Evolutionary conservation across 2,888 invertebrate genomes (phyloP).

Genomic region (Zhuqinia jingwanae): DNA sequence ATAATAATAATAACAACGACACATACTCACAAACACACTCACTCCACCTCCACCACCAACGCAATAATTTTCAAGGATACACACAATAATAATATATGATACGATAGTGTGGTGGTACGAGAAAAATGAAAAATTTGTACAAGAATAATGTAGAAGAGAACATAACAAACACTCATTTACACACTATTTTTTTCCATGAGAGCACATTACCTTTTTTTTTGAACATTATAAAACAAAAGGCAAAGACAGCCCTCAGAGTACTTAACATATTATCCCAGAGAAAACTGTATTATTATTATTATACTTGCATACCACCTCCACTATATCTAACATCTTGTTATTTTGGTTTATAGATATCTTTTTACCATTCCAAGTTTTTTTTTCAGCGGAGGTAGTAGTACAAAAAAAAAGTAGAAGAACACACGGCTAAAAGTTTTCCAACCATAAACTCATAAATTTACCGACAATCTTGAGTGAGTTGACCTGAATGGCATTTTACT

Average conservation of each 20-base stretch:
- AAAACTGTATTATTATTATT: slow-evolving; percentile 39
- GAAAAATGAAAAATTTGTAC: slow-evolving; percentile 6
- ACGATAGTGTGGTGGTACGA: not conserved
- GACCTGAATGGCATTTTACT: slow-evolving; percentile 77
- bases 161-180: slow-evolving; percentile 60
- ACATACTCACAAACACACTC: too few relatives aligned
- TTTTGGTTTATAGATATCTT: slow-evolving; percentile 16
- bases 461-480: slow-evolving; percentile 76
- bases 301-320: not conserved
- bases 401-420: not conserved
- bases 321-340: not conserved
- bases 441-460: slow-evolving; percentile 79
- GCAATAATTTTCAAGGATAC: slow-evolving; percentile 31
- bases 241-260: slow-evolving; percentile 63
- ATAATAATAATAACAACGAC: too few relatives aligned
- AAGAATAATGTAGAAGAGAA: slow-evolving; percentile 7
- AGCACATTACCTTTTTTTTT: slow-evolving; percentile 55
- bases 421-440: slow-evolving; percentile 74
- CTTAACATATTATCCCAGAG: slow-evolving; percentile 56
- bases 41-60: slow-evolving; percentile 31
- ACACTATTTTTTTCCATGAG: slow-evolving; percentile 53
- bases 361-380: slow-evolving; percentile 18
- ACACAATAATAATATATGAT: slow-evolving; percentile 18
- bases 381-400: slow-evolving; percentile 4
- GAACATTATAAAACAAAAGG: slow-evolving; percentile 62